Conservation (phyloP, 2,888 invertebrate genomes). For the Coelinius sp. region DNA sequence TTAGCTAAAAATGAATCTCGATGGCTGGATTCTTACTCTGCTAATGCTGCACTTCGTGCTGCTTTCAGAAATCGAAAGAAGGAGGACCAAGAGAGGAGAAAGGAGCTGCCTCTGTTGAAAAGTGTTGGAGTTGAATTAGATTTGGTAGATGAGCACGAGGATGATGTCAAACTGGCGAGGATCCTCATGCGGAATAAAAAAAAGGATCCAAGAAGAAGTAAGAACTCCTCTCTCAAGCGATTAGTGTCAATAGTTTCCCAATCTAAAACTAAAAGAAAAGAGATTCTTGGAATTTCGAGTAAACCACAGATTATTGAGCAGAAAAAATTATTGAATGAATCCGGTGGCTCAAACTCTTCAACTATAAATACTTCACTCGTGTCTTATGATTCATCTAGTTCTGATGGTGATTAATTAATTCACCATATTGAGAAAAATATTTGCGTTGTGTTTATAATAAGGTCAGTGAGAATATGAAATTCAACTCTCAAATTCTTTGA, state of each 20-base stretch:
- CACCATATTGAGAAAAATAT: too few relatives aligned
- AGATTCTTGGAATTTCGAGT: slow-evolving; percentile 35
- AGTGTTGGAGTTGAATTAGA: slow-evolving; percentile 84
- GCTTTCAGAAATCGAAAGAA: slow-evolving; percentile 87
- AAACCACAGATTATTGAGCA: slow-evolving; percentile 28
- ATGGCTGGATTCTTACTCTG: slow-evolving; percentile 94
- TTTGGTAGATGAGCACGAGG: slow-evolving; percentile 84
- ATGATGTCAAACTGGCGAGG: slow-evolving; percentile 85
- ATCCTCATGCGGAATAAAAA: slow-evolving; percentile 80
- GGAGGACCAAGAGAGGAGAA: slow-evolving; percentile 79
- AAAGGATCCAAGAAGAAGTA: slow-evolving; percentile 67
- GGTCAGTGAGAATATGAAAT: too few relatives aligned
- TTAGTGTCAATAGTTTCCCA: slow-evolving; percentile 56
- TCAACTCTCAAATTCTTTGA: too few relatives aligned
- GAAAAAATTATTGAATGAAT: slow-evolving; percentile 8
- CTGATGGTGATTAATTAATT: slow-evolving; percentile 58
- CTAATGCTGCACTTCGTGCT: slow-evolving; percentile 88
- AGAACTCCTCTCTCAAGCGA: slow-evolving; percentile 54
- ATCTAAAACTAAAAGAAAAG: slow-evolving; percentile 52
- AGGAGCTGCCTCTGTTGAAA: slow-evolving; percentile 80
- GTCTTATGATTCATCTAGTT: slow-evolving; percentile 66
- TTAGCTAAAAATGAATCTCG: slow-evolving; percentile 84
- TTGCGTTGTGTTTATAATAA: too few relatives aligned
- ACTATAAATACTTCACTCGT: slow-evolving; percentile 56
- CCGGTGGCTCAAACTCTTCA: slow-evolving; percentile 48